Conservation (phyloP, 2,888 invertebrate genomes). For the Acrobasis consociella region DNA sequence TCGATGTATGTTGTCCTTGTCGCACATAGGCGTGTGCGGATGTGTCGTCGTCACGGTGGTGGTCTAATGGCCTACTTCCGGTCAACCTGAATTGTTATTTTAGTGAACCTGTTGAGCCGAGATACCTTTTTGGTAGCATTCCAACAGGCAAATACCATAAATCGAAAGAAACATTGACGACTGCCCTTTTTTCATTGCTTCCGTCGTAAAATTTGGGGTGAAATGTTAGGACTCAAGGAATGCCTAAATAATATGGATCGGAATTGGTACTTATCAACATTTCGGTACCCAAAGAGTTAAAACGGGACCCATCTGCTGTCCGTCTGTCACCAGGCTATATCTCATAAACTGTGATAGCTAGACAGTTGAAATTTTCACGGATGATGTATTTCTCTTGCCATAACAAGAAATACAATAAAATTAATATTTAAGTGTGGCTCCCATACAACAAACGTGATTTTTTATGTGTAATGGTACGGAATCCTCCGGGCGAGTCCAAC, state of each 20-base stretch:
- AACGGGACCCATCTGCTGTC: too few species aligned
- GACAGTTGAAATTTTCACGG: too few species aligned
- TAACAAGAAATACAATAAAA: too few species aligned
- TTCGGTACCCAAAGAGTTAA: too few species aligned
- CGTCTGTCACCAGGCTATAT: too few species aligned
- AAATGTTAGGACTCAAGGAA: not conserved
- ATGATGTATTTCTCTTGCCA: too few species aligned
- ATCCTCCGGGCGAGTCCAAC: too few species aligned
- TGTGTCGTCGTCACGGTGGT: constrained; percentile 40
- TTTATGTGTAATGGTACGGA: too few species aligned
- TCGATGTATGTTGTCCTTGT: constrained; percentile 25
- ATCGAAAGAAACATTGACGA: not conserved
- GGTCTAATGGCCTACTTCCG: constrained; percentile 47
- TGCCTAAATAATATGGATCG: not conserved
- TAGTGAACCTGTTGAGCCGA: constrained; percentile 20
- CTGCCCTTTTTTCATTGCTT: not conserved
- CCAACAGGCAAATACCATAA: not conserved
- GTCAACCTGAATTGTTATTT: constrained; percentile 43
- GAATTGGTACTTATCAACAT: not conserved
- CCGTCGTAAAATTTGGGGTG: not conserved
- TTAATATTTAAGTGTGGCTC: too few species aligned
- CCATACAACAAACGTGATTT: too few species aligned
- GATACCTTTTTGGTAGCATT: constrained; percentile 14
- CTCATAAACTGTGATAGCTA: too few species aligned
- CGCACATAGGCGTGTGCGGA: constrained; percentile 40